A percentile compares a stretch with the other conserved stretches of the same genome.
Evolutionary conservation across 2,113 vertebrate species (phyloP).

Genomic region (Vulpes vulpes): DNA sequence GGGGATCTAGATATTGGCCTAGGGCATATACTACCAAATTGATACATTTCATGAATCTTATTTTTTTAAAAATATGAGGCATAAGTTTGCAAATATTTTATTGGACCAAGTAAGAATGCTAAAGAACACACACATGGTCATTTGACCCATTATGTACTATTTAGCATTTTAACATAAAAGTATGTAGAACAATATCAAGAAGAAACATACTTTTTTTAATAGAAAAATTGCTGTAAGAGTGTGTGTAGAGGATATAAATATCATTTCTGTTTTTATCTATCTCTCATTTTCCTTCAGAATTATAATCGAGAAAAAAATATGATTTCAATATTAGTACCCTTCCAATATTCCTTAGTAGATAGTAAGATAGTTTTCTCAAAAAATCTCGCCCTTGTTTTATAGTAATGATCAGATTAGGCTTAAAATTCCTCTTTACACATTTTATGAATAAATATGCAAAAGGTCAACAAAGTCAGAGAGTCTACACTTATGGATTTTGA

Average conservation of each 20-base stretch:
- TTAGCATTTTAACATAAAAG: not conserved
- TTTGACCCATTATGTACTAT: not conserved
- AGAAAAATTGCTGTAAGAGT: not conserved
- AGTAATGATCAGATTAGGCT: not conserved
- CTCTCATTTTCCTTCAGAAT: not conserved
- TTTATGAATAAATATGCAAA: constrained; percentile 35
- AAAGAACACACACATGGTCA: not conserved
- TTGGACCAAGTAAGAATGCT: not conserved
- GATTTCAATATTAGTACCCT: not conserved
- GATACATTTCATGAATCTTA: not conserved
- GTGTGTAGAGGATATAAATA: not conserved
- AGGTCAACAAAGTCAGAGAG: not conserved
- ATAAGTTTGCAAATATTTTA: not conserved
- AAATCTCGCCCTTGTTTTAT: not conserved
- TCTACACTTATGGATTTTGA: not conserved
- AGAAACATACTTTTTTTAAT: not conserved
- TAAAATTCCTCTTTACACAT: not conserved
- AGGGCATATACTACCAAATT: not conserved
- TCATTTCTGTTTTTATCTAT: not conserved
- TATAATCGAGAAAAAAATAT: not conserved
- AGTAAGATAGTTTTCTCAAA: not conserved
- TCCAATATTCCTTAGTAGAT: not conserved
- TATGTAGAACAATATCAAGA: not conserved
- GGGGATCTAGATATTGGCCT: not conserved
- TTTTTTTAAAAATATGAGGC: not conserved